Conservation (phyloP, 2,113 vertebrate species). For the Tapirus terrestris region DNA sequence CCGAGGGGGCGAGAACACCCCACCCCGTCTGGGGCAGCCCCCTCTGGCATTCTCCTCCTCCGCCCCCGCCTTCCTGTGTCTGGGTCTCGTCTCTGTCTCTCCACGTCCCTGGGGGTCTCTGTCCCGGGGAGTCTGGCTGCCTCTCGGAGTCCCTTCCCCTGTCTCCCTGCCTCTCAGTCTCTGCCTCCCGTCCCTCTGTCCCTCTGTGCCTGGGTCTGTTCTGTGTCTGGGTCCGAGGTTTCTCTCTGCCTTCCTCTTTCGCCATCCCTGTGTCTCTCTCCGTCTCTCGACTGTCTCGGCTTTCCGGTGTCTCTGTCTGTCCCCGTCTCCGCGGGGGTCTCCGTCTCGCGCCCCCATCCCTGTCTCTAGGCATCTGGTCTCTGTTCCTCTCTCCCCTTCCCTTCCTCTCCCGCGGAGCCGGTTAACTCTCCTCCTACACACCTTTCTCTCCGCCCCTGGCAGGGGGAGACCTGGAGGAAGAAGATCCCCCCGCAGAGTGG, state of each 20-base stretch:
- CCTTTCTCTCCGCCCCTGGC: constrained; percentile 57
- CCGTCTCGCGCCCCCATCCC: neutral
- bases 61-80: constrained; percentile 30
- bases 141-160: neutral
- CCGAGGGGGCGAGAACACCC: neutral
- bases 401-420: neutral
- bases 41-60: neutral
- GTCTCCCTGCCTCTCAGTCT: neutral
- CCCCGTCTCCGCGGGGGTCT: neutral
- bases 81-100: neutral
- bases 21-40: neutral
- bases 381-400: neutral
- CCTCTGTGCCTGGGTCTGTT: neutral
- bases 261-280: constrained; percentile 26
- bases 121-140: neutral
- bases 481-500: neutral
- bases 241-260: neutral
- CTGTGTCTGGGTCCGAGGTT: neutral
- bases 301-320: neutral
- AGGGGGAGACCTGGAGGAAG: neutral
- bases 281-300: neutral
- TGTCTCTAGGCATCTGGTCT: neutral
- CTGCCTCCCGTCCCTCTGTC: neutral
- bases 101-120: neutral
- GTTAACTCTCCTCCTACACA: constrained; percentile 66